phyloP scores from a whole-genome alignment of 2,797 vertebrate species.

The Okamejei kenojei region DNA sequence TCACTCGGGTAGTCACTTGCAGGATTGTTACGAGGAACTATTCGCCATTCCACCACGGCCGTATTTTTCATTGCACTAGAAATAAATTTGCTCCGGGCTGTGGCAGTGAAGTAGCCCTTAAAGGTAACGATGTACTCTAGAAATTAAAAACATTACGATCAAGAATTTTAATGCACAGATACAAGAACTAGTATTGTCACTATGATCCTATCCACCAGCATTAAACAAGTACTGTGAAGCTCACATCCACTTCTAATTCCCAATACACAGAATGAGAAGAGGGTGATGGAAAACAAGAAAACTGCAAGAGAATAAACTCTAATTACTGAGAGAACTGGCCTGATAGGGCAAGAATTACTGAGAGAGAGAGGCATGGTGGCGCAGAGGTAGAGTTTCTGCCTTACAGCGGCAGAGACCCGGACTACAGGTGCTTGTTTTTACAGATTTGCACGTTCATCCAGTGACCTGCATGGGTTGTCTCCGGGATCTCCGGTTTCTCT shows the following conservation, averaged over 20 bases:
- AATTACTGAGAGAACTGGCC: not conserved
- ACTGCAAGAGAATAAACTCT: not conserved
- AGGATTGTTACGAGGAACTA: conserved; percentile 86
- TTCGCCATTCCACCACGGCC: conserved; percentile 77
- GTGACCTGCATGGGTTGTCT: too few species aligned
- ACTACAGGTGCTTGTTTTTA: too few species aligned
- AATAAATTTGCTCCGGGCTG: conserved; percentile 88
- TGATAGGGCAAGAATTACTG: too few species aligned
- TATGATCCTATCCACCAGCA: not conserved
- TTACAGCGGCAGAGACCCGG: too few species aligned
- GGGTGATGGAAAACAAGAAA: too few species aligned
- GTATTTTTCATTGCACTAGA: conserved; percentile 76
- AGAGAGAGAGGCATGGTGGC: too few species aligned
- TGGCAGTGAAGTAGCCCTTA: conserved; percentile 92
- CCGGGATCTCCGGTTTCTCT: too few species aligned
- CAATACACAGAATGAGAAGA: not conserved
- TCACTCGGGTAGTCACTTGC: conserved; percentile 95
- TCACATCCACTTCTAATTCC: not conserved
- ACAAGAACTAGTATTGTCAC: conserved; percentile 38
- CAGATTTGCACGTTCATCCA: too few species aligned
- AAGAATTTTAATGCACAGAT: not conserved
- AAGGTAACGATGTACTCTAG: conserved; percentile 93
- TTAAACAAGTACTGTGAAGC: not conserved
- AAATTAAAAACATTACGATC: conserved; percentile 43
- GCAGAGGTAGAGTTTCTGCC: too few species aligned